Evolutionary conservation across 2,888 invertebrate genomes (phyloP).

Genomic region (Neoscelio sp.): DNA sequence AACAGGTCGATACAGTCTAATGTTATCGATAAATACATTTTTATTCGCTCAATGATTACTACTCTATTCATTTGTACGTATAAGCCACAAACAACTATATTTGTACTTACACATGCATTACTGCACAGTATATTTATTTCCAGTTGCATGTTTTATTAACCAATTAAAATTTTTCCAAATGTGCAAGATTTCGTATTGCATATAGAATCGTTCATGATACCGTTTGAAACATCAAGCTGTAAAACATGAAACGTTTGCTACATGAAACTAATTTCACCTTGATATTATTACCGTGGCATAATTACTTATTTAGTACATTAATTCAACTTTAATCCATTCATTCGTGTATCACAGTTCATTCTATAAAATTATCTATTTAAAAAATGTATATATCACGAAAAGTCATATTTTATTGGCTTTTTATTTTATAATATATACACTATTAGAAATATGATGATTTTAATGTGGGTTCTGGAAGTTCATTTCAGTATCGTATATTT

Average conservation of each 20-base stretch:
- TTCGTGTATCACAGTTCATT: constrained; percentile 45
- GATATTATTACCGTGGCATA: constrained; percentile 36
- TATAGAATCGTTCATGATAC: background rate
- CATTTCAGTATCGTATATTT: no score
- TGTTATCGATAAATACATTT: no score
- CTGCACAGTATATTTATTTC: constrained; percentile 17
- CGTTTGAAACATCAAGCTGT: constrained; percentile 1
- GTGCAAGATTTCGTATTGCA: background rate
- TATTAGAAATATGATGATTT: no score
- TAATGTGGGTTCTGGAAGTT: no score
- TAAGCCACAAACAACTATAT: constrained; percentile 20
- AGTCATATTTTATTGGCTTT: constrained; percentile 43
- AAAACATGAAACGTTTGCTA: no score
- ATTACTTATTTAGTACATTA: constrained; percentile 47
- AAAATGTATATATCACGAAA: constrained; percentile 32
- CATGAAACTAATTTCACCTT: constrained; percentile 29
- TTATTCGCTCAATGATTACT: no score
- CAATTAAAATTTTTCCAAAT: constrained; percentile 44
- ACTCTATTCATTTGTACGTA: no score
- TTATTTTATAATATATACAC: no score
- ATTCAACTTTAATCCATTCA: constrained; percentile 35
- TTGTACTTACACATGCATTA: constrained; percentile 10
- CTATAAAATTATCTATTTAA: constrained; percentile 31
- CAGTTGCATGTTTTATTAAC: constrained; percentile 38
- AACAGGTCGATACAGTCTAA: no score